A percentile compares a stretch with the other conserved stretches of the same genome.
phyloP scores from a whole-genome alignment of 2,113 vertebrate genomes.

The Lontra canadensis region DNA sequence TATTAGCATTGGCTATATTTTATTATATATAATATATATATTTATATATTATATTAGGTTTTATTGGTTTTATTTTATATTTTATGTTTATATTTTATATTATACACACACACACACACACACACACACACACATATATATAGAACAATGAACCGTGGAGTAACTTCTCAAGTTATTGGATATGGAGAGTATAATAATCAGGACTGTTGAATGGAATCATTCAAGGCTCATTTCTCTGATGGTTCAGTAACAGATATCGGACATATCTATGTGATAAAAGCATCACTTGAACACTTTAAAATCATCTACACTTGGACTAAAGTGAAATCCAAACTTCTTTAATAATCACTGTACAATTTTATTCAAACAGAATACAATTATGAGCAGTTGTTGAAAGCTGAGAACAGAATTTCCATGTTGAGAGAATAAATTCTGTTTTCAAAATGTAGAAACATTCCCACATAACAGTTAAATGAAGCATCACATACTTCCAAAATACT shows the following conservation, averaged over 20 bases:
- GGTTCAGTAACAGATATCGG: neutral
- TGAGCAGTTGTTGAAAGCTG: neutral
- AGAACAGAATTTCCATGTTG: neutral
- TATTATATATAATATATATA: too few relatives aligned
- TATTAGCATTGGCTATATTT: too few relatives aligned
- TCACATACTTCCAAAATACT: neutral
- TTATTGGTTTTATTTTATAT: too few relatives aligned
- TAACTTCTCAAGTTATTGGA: neutral
- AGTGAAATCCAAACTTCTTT: constrained; percentile 9
- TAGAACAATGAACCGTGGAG: too few relatives aligned
- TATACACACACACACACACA: too few relatives aligned
- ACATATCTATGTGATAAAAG: neutral
- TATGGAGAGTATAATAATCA: neutral
- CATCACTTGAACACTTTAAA: neutral
- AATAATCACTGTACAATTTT: constrained; percentile 12
- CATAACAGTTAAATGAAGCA: neutral
- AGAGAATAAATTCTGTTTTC: neutral
- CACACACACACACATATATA: too few relatives aligned
- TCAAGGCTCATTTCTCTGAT: neutral
- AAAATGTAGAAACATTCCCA: neutral
- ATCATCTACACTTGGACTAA: neutral
- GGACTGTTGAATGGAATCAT: neutral
- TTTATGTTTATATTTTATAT: too few relatives aligned
- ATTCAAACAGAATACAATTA: neutral
- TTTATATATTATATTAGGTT: too few relatives aligned